A percentile compares a stretch with the other conserved stretches of the same genome.
Conservation (phyloP, 2,113 vertebrate genomes). For the Cynocephalus volans region DNA sequence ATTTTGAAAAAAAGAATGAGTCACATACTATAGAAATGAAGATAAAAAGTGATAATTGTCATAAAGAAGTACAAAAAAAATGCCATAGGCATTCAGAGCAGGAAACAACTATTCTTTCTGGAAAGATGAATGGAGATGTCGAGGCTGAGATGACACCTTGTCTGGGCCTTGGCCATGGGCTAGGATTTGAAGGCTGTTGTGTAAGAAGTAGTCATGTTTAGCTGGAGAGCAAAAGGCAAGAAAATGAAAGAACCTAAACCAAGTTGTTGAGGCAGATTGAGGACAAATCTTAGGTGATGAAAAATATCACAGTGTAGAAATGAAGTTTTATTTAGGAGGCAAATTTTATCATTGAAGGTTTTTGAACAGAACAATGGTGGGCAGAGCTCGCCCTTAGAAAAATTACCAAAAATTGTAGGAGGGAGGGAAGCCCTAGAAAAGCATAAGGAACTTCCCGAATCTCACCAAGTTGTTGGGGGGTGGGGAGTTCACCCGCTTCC, state of each 20-base stretch:
- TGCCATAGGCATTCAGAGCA: background rate
- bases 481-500: no score
- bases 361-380: background rate
- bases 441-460: background rate
- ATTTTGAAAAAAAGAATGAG: background rate
- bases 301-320: background rate
- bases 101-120: background rate
- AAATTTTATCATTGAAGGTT: background rate
- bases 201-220: background rate
- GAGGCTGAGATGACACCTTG: background rate
- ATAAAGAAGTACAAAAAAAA: background rate
- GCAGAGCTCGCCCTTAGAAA: background rate
- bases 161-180: background rate
- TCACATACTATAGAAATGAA: background rate
- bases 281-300: background rate
- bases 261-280: background rate
- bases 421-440: background rate
- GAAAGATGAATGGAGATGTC: background rate
- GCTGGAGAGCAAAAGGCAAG: background rate
- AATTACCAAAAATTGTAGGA: background rate
- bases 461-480: no score
- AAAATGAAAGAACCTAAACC: background rate
- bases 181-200: background rate
- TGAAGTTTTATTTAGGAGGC: background rate
- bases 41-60: background rate